Evolutionary conservation across 2,888 invertebrate genomes (phyloP).

Genomic region (Calliphora vomitoria): DNA sequence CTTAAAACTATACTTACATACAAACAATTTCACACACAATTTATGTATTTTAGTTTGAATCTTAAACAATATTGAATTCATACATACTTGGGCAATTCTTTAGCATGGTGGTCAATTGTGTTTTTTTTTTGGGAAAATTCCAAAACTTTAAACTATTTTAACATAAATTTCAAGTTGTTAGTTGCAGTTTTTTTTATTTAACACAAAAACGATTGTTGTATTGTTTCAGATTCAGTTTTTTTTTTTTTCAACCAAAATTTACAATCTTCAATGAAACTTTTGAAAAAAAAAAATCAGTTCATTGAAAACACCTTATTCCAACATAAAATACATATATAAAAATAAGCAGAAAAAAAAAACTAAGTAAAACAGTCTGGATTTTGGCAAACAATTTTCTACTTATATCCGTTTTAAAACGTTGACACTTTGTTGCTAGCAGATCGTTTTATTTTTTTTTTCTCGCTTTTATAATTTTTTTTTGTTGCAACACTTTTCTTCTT

Average conservation of each 20-base stretch:
- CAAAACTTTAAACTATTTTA: slow-evolving; percentile 45
- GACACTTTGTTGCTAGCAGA: slow-evolving; percentile 50
- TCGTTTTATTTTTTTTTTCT: slow-evolving; percentile 7
- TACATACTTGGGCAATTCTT: not conserved
- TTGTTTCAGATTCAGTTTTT: slow-evolving; percentile 39
- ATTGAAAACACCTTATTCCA: slow-evolving; percentile 37
- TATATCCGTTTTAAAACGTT: slow-evolving; percentile 64
- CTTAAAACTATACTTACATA: not conserved
- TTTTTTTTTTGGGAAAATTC: slow-evolving; percentile 22
- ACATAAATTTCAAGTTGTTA: slow-evolving; percentile 28
- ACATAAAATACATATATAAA: not conserved
- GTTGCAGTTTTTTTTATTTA: not conserved
- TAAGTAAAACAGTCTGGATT: slow-evolving; percentile 7
- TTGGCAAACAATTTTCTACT: slow-evolving; percentile 48
- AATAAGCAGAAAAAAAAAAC: not conserved
- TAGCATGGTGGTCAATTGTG: slow-evolving; percentile 52
- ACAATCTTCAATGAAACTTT: slow-evolving; percentile 41
- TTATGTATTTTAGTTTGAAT: not conserved
- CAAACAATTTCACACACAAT: not conserved
- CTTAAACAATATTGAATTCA: slow-evolving; percentile 13
- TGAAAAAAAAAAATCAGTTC: not conserved
- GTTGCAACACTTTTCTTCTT: slow-evolving; percentile 41
- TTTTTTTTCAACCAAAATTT: slow-evolving; percentile 9
- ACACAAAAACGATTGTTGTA: slow-evolving; percentile 55
- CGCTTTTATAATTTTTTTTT: not conserved